phyloP scores from a whole-genome alignment of 2,797 vertebrate species.

The Pseudochirops cupreus region DNA sequence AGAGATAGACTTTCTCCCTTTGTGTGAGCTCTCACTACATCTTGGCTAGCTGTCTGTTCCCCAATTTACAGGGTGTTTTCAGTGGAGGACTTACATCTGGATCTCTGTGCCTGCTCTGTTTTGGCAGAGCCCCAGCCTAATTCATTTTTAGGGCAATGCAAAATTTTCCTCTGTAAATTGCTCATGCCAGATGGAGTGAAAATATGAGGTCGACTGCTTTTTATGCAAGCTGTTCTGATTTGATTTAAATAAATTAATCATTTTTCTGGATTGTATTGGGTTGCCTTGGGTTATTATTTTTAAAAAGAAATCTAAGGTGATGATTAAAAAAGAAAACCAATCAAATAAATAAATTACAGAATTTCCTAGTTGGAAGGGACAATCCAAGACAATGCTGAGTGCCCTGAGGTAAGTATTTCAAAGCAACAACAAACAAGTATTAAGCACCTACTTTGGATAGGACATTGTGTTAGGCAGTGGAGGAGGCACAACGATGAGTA shows the following conservation, averaged over 20 bases:
- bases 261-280: neutral
- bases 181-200: constrained; percentile 1
- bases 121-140: neutral
- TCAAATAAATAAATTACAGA: neutral
- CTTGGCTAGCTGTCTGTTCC: neutral
- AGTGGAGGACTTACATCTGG: constrained; percentile 5
- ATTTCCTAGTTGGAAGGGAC: neutral
- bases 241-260: constrained; percentile 2
- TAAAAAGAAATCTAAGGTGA: neutral
- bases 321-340: neutral
- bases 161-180: constrained; percentile 4
- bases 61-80: constrained; percentile 4
- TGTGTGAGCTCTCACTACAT: neutral
- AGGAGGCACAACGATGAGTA: constrained; percentile 48
- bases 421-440: constrained; percentile 75
- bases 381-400: neutral
- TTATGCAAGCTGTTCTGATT: neutral
- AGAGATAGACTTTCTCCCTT: neutral
- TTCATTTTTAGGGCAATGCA: constrained; percentile 3
- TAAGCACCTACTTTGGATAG: constrained; percentile 72
- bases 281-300: neutral
- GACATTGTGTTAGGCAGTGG: constrained; percentile 33
- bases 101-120: neutral
- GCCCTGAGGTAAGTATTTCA: neutral
- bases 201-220: neutral